Percentiles rank a stretch among this genome's conserved stretches.
These are phyloP conservation scores for Sipha flava DNA, from an alignment of 1,140 invertebrate genomes.

Conservation along the genomic window DNA sequence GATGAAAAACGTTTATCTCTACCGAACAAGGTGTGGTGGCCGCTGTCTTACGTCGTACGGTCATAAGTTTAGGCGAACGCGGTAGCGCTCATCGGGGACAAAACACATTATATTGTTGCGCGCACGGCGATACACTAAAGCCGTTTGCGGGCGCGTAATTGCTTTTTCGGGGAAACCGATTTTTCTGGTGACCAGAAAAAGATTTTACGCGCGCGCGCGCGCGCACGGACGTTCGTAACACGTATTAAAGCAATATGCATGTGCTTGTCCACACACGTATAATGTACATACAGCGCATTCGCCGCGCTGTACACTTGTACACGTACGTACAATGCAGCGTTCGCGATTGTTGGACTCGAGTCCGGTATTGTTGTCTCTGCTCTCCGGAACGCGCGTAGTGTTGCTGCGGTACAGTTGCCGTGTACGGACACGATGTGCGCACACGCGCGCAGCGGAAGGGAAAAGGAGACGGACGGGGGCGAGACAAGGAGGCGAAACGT, in stretches of 20 bases:
- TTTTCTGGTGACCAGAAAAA: slow-evolving; percentile 11
- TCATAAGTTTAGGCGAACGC: too few species aligned
- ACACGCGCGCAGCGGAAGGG: too few species aligned
- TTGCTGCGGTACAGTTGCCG: neutral
- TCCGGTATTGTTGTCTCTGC: slow-evolving; percentile 18
- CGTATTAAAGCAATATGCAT: too few species aligned
- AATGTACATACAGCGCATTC: neutral
- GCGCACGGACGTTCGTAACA: too few species aligned
- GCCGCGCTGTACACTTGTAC: too few species aligned
- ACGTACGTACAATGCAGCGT: neutral
- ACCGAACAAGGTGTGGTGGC: too few species aligned
- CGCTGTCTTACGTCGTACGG: too few species aligned
- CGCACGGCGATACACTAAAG: neutral
- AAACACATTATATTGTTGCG: neutral
- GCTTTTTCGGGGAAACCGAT: neutral
- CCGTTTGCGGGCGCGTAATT: too few species aligned
- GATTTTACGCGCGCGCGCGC: neutral
- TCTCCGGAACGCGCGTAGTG: too few species aligned
- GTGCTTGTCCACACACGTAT: neutral
- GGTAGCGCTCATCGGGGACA: too few species aligned
- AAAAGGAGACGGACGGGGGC: neutral
- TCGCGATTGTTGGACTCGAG: neutral
- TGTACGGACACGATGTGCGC: neutral
- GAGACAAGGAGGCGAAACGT: neutral
- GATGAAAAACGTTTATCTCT: too few species aligned